Base-by-base conservation (phyloP, 2,797 vertebrate species). In the Manis pentadactyla region DNA sequence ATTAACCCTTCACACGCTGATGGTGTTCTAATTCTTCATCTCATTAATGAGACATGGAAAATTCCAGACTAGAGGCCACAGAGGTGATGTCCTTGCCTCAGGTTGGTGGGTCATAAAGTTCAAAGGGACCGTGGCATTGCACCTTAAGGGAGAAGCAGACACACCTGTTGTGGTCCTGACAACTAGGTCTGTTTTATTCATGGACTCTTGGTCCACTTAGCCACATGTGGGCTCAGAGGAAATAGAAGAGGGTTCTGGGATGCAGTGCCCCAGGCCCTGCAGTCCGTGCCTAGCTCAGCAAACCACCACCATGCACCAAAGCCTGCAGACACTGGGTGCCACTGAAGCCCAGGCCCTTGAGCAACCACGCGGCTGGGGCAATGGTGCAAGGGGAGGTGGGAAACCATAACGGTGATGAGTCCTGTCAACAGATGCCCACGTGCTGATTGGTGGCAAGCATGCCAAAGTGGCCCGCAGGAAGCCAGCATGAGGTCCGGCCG, bases 141-240 rank as follows among this genome's bases (percentile, higher is more conserved):
- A 21, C 19, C 21, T 61, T 39, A 77, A 55, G n/a, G 1, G 2
- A n/a, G 1, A 1, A 64, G 8, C 0, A 0, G 71, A 25, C 12
- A 5, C 4, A 15, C 19, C 19, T n/a, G 49, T 4, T 0, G 3
- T 18, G 53, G 46, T 69, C 25, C 63, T 34, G 73, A 10, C 6
- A 19, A 37, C 23, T 18, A 39, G 59, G 25, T 78, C 14, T 1
- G 31, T 37, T 93, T 88, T 31, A 64, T 9, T 71, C 69, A n/a
- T 25, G 49, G 75, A 37, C 8, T 53, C 6, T 51, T 42, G 7
- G 66, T 5, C 42, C 8, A 37, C 51, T 37, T 34, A 23, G 59
- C 59, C 34, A 19, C 0, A 42, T 8, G 46, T 23, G 57, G 42
- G 87, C 23, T 39, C 57, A 46, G 75, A 14, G 86, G 59, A 90